Base-by-base conservation (phyloP, 2,113 vertebrate species). In the Cyanistes caeruleus region DNA sequence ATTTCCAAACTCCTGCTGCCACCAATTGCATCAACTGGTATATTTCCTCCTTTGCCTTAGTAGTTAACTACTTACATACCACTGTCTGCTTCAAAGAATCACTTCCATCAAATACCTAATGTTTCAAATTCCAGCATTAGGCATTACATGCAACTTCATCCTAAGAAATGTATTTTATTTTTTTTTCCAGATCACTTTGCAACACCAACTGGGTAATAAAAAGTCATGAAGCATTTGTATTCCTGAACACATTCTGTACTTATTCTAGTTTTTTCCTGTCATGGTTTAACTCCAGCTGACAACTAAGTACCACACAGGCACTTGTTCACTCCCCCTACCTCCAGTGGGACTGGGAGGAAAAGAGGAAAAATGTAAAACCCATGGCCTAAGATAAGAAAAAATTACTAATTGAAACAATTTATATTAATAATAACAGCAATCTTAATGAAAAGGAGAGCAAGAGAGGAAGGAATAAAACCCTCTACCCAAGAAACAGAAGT, bases 1-100 rank as follows among this genome's bases (percentile, higher is more conserved):
- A 84, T 95, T 96, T 97, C 86, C 94, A 87, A 96, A 91, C 80
- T 95, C 95, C 94, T 86, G 84, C 89, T 95, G 91, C 77, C 86
- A 95, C 84, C 80, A 84, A 92, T 92, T 95, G 73, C 86, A 87
- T 95, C 94, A 90, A 83, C 68, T 84, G 68, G 30, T 95, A 55
- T 39, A 63, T 59, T 74, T 68, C 88, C 78, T 78, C 76, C 27
- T 92, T 89, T 90, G 65, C 73, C 59, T 84, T 62, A 51, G 68
- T 31, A 77, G 33, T 95, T 96, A 97, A 96, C 93, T 89, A 70
- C 77, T 92, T 91, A 78, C 48, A 39, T 78, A 67, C 90, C 68
- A 72, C 9, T 24, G 24, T 28, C 68, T 75, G 24, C 73, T 89
- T 93, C 63, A 37, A 93, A 91, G 33, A 81, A 70, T 81, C 59